Conservation (phyloP, 2,888 invertebrate species). For the Temnothorax unifasciatus region DNA sequence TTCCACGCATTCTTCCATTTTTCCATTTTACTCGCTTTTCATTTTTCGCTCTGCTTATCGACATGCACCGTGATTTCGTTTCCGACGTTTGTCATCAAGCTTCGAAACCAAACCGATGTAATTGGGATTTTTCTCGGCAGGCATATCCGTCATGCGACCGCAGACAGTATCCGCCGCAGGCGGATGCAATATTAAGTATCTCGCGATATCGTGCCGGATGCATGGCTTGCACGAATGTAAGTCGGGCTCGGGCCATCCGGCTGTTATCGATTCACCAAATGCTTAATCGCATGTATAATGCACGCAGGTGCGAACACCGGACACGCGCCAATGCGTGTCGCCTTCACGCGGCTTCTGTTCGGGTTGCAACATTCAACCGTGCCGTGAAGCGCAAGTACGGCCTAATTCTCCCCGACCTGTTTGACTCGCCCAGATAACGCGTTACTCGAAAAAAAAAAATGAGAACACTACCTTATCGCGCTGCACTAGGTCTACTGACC, state of each 20-base stretch:
- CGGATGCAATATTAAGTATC: constrained; percentile 49
- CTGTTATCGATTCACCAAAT: constrained; percentile 36
- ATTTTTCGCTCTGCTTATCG: background rate
- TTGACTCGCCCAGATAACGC: constrained; percentile 66
- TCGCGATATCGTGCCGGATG: constrained; percentile 43
- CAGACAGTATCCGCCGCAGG: constrained; percentile 42
- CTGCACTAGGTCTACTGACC: constrained; percentile 67
- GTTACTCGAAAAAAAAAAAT: constrained; percentile 49
- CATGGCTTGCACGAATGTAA: background rate
- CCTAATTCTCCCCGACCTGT: constrained; percentile 75
- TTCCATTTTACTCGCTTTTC: background rate
- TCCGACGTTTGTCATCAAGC: background rate
- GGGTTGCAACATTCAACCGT: constrained; percentile 63
- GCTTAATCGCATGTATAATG: constrained; percentile 36
- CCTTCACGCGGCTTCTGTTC: constrained; percentile 57
- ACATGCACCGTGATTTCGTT: background rate
- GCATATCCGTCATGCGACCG: constrained; percentile 34
- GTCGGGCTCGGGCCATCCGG: background rate
- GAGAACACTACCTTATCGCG: constrained; percentile 57
- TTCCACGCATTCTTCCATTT: no score
- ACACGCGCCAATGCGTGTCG: constrained; percentile 55
- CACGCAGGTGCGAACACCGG: constrained; percentile 41
- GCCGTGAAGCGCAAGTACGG: constrained; percentile 59
- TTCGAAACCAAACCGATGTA: background rate
- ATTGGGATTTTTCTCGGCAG: background rate